Conservation (phyloP, 2,113 vertebrate genomes). For the Pachyramphus minor region DNA sequence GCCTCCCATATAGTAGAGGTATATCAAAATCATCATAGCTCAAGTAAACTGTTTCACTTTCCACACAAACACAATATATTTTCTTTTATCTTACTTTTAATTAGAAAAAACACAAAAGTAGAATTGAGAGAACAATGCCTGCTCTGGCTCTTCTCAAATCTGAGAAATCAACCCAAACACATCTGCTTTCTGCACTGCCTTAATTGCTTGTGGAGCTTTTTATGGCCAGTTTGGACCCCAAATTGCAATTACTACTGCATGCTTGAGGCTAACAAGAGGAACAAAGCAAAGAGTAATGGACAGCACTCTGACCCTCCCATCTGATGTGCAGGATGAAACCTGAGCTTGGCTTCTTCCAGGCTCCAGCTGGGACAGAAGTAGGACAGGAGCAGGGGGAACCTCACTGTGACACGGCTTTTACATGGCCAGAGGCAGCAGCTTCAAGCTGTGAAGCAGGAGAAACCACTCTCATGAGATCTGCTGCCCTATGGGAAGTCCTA, state of each 20-base stretch:
- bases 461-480: not conserved
- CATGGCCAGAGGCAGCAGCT: not conserved
- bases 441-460: not conserved
- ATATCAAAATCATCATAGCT: accelerated
- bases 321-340: not conserved
- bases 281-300: not conserved
- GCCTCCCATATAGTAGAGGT: accelerated
- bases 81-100: not conserved
- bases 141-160: not conserved
- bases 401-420: not conserved
- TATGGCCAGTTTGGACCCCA: slow-evolving; percentile 17
- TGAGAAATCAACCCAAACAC: not conserved
- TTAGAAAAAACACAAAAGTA: not conserved
- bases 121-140: not conserved
- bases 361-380: not conserved
- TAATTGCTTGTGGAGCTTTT: not conserved
- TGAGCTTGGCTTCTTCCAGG: not conserved
- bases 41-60: not conserved
- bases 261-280: not conserved
- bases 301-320: not conserved
- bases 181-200: not conserved
- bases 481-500: not conserved
- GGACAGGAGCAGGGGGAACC: not conserved
- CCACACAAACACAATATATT: not conserved
- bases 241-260: slow-evolving; percentile 26